Evolutionary conservation across 2,888 invertebrate genomes (phyloP).

Genomic region (Eupithecia insigniata): DNA sequence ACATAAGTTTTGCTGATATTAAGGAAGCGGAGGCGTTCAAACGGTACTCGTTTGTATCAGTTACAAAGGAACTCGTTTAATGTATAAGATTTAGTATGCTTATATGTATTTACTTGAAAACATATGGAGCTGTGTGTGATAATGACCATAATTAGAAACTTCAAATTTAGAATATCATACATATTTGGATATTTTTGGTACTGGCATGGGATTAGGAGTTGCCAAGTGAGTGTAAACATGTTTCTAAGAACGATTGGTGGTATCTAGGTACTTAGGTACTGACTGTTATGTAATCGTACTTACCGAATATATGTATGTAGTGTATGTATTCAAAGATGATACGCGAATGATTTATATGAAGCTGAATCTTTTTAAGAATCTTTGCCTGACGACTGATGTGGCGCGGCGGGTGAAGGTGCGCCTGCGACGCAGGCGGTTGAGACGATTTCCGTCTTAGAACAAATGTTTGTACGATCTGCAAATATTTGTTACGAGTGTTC

Average conservation of each 20-base stretch:
- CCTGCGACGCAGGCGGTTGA: no score
- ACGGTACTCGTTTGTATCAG: slow-evolving; percentile 31
- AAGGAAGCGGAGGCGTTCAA: slow-evolving; percentile 36
- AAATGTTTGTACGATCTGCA: no score
- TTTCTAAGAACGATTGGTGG: not conserved
- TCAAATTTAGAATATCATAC: not conserved
- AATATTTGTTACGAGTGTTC: no score
- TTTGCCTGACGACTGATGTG: no score
- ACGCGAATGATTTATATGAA: not conserved
- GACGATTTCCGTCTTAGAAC: no score
- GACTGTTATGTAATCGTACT: no score
- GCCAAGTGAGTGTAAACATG: not conserved
- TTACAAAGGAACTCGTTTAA: slow-evolving; percentile 28
- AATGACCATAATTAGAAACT: not conserved
- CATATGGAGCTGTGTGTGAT: not conserved
- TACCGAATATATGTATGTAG: no score
- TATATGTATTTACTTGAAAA: not conserved
- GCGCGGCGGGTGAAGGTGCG: no score
- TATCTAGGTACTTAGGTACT: no score
- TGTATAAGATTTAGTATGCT: slow-evolving; percentile 7
- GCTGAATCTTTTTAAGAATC: not conserved
- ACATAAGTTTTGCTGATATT: slow-evolving; percentile 43
- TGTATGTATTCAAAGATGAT: not conserved
- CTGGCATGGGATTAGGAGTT: not conserved
- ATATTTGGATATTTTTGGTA: not conserved